Base-by-base conservation (phyloP, 2,888 invertebrate species). In the Thysanoteuthis rhombus region DNA sequence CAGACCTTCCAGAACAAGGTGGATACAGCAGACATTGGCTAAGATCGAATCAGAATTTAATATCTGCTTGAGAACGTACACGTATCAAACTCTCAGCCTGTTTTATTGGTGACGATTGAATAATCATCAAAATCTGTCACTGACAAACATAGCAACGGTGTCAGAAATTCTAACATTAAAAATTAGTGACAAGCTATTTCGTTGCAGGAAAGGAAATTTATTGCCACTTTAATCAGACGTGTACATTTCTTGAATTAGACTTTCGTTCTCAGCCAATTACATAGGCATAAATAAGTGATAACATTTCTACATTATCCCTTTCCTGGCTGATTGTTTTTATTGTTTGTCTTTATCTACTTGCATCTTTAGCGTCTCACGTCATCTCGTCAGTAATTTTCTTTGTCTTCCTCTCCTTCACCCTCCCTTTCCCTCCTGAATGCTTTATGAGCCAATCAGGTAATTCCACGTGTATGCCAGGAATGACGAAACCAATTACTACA, bases 201-300 rank as follows among this genome's bases (percentile, higher is more conserved):
- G n/a, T 75, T 36, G 75, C 12, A 75, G 0, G 10, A 16, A 75
- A n/a, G 19, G 19, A 75, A 36, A 75, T 75, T 75, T 75, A 75
- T 75, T 75, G n/a, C 10, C 75, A 75, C 75, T 75, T 75, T n/a
- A 36, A 36, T 75, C 75, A n/a, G 10, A 4, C n/a, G 0, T 75
- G n/a, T n/a, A 75, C 75, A 75, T 75, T 75, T 75, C 75, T 75
- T 75, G 75, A 75, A 75, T 75, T 75, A 75, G n/a, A n/a, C 75
- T n/a, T 75, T 16, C 75, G n/a, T n/a, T n/a, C n/a, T n/a, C n/a
- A 16, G n/a, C 75, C 75, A 75, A 75, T 75, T 75, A 75, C 75
- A 75, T 75, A 75, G n/a, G 5, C n/a, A 75, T 75, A 75, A 75
- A 75, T 75, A 75, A 75, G 75, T 75, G 75, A 75, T 75, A 75